Evolutionary conservation across 1,140 invertebrate species (phyloP), one percentile per base, ranked within the genome.

Genomic region (Drosophila watanabei): DNA sequence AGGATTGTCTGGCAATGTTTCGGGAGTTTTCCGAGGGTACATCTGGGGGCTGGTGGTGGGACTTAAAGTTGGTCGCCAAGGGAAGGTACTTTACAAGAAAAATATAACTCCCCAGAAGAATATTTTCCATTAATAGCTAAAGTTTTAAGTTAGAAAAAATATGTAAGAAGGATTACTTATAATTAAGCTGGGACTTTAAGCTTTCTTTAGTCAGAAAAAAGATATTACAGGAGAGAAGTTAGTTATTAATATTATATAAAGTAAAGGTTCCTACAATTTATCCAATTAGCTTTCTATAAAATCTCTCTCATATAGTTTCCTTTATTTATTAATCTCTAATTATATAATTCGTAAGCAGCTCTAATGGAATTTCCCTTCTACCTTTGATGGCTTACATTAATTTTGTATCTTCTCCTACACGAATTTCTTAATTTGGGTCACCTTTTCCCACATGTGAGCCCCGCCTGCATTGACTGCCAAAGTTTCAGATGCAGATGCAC

Each of bases 1-100:
- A 88, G 85, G 84, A 89, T 88, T 88, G 80, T 82, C 60, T 85
- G 78, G 68, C 45, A 41, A 16, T 46, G 48, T 24, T 54, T 57
- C 54, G 49, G 37, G 33, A 49, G 45, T 59, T 57, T 37, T 18
- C 28, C 20, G 6, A 24, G 10, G n/a, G 5, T 18, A 11, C 7
- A 18, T 13, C 10, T 52, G 10, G 5, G 49, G 16, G 33, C 24
- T 11, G 14, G 41, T 52, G 46, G 66, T 43, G 45, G 37, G 32
- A 41, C 46, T 68, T 68, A 48, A 68, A 62, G 64, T 68, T 68
- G 32, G n/a, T 45, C 20, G 32, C 20, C 20, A 33, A 30, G 20
- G 20, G 20, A 48, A 66, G 51, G 62, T 30, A 37, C 20, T 70
- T 70, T 30, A 69, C n/a, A 24, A 68, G 13, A n/a, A 33, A 37